A percentile compares a stretch with the other conserved stretches of the same genome.
Conservation (phyloP, 2,797 vertebrate species). For the Malurus leucopterus region DNA sequence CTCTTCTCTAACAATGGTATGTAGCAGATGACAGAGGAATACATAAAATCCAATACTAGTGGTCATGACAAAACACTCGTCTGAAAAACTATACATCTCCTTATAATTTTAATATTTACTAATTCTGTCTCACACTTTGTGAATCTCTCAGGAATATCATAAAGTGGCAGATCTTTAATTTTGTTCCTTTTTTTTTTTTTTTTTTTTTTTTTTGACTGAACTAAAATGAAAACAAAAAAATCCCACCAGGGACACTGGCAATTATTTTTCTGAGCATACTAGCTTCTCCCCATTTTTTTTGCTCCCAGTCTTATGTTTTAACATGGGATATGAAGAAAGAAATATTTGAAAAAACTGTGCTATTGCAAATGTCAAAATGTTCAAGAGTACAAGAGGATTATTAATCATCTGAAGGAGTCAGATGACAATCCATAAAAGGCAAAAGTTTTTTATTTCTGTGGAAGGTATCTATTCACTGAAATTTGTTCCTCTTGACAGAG, state of each 20-base stretch:
- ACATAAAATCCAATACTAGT: not conserved
- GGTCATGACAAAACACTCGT: not conserved
- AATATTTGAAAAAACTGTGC: constrained; percentile 6
- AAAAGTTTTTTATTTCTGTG: not conserved
- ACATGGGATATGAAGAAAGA: not conserved
- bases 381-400: not conserved
- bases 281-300: not conserved
- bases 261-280: not conserved
- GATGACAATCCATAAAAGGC: not conserved
- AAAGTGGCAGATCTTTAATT: not conserved
- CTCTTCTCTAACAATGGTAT: not conserved
- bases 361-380: constrained; percentile 6
- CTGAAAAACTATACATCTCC: not conserved
- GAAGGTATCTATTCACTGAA: not conserved
- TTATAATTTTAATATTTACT: not conserved
- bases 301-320: constrained; percentile 7
- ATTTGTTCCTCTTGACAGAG: not conserved
- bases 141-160: not conserved
- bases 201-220: not conserved
- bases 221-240: not conserved
- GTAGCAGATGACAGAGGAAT: not conserved
- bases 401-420: not conserved
- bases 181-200: not conserved
- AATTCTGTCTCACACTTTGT: not conserved
- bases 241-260: not conserved